phyloP scores from a whole-genome alignment of 2,797 vertebrate species.

The Loris lydekkerianus region DNA sequence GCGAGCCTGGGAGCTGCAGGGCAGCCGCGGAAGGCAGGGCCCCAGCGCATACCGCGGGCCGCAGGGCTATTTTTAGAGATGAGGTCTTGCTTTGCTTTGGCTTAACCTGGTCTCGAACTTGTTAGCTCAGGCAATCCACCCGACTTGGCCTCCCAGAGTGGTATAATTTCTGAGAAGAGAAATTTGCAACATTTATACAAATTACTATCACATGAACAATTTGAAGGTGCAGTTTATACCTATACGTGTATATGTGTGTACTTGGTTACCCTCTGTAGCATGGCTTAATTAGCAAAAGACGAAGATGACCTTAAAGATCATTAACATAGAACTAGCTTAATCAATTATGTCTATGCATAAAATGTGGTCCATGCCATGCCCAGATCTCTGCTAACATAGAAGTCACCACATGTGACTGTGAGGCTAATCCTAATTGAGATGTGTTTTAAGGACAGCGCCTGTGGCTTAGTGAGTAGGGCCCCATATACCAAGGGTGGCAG shows the following conservation, averaged over 20 bases:
- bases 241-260: not conserved
- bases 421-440: not conserved
- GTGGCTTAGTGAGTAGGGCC: no score
- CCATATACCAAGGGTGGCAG: no score
- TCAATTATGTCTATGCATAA: not conserved
- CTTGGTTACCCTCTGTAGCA: not conserved
- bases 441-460: no score
- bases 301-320: not conserved
- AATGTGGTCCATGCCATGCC: not conserved
- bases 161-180: not conserved
- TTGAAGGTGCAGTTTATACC: not conserved
- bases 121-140: not conserved
- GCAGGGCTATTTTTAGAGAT: no score
- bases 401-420: not conserved
- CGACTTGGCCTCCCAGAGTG: not conserved
- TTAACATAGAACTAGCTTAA: not conserved
- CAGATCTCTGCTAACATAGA: not conserved
- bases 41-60: not conserved
- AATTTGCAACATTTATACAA: conserved; percentile 21
- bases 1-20: not conserved
- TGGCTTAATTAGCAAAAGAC: conserved; percentile 35
- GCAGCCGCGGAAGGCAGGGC: not conserved
- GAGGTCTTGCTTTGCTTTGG: no score
- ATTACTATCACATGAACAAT: not conserved
- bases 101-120: not conserved